These are phyloP conservation scores for Acanthosepion lycidas DNA, from an alignment of 2,888 invertebrate genomes.

Conservation along the genomic window DNA sequence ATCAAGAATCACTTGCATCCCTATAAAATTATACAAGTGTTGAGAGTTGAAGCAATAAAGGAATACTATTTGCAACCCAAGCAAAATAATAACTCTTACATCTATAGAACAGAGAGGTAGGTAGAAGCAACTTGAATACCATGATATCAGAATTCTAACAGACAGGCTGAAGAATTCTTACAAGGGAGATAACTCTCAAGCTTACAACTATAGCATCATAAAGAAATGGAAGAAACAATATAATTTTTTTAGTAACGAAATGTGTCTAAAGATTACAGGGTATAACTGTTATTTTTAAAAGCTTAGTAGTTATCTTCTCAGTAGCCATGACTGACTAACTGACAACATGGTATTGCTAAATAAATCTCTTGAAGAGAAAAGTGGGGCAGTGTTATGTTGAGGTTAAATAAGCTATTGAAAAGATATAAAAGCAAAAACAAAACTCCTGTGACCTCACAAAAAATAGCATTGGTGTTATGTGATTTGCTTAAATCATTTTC, in stretches of 20 bases:
- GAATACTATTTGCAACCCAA: conserved; percentile 13
- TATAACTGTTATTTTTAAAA: not conserved
- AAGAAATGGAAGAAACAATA: not conserved
- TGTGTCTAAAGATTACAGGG: not conserved
- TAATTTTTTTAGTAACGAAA: not conserved
- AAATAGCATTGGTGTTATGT: not conserved
- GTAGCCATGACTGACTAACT: conserved; percentile 16
- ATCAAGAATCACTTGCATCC: not conserved
- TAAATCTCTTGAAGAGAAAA: not conserved
- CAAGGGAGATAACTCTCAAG: conserved; percentile 10
- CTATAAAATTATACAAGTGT: not conserved
- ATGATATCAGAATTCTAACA: conserved; percentile 33
- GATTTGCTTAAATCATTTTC: not conserved
- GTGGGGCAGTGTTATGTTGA: not conserved
- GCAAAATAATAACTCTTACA: conserved; percentile 23
- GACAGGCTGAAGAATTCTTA: not conserved
- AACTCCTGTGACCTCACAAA: conserved; percentile 11
- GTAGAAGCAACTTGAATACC: conserved; percentile 7
- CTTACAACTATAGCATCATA: not conserved
- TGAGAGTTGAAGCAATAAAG: conserved; percentile 3
- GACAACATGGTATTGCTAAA: conserved; percentile 11
- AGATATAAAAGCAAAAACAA: conserved; percentile 1
- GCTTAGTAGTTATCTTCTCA: conserved; percentile 33
- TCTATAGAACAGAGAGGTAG: conserved; percentile 4
- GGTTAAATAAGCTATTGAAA: not conserved